These are phyloP conservation scores for Melanogrammus aeglefinus DNA, from an alignment of 2,797 vertebrate species.

Conservation along the genomic window DNA sequence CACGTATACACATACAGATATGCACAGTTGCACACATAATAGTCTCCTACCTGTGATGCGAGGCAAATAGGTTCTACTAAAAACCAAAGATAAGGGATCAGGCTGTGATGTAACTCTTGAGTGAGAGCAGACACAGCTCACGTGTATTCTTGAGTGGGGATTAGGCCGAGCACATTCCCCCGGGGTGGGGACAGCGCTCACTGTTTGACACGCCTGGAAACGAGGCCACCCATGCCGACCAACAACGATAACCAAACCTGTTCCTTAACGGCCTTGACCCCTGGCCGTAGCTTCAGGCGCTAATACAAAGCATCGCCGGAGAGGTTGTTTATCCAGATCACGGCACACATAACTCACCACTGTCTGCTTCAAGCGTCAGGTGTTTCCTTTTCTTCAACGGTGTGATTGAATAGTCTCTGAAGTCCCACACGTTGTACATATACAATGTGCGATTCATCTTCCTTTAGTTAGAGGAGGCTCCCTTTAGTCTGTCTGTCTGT, in stretches of 20 bases:
- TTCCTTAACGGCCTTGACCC: background rate
- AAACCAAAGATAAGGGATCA: background rate
- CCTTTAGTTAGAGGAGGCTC: too few species aligned
- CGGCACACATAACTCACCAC: background rate
- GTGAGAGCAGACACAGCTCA: background rate
- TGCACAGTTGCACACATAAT: background rate
- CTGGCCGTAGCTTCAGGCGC: background rate
- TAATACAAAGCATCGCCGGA: background rate
- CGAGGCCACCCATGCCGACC: too few species aligned
- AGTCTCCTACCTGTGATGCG: background rate
- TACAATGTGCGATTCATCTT: too few species aligned
- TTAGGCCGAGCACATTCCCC: background rate
- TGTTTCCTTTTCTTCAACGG: background rate
- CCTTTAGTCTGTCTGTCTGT: too few species aligned
- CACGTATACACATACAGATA: background rate
- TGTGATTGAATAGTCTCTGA: background rate
- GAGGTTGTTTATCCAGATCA: background rate
- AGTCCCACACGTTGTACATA: background rate
- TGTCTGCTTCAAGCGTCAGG: background rate
- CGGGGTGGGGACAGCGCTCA: background rate
- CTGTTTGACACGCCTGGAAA: background rate
- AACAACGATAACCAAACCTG: background rate
- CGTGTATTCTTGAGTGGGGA: background rate
- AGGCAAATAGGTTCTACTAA: background rate
- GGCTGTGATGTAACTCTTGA: background rate